These are phyloP conservation scores for Acanthurus lineatus DNA, from an alignment of 2,797 vertebrate genomes.

Conservation along the genomic window DNA sequence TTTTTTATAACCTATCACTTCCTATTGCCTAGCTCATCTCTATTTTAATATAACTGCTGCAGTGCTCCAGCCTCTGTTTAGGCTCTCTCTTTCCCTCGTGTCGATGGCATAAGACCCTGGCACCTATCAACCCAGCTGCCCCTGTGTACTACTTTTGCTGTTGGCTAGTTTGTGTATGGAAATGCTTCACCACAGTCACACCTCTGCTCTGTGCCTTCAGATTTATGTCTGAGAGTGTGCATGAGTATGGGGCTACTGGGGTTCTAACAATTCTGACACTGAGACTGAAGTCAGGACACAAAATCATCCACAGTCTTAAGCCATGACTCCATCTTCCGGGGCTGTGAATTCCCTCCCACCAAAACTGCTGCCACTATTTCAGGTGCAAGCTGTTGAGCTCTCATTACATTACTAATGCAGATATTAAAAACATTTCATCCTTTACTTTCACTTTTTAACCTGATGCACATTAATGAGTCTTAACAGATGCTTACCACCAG, in stretches of 20 bases:
- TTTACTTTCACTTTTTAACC: no score
- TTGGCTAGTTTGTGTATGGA: background rate
- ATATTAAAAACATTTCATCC: no score
- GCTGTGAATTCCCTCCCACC: no score
- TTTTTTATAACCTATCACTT: background rate
- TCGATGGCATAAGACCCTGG: background rate
- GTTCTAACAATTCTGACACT: no score
- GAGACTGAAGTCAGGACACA: no score
- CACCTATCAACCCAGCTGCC: conserved; percentile 10
- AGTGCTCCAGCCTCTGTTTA: conserved; percentile 2
- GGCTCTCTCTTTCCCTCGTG: conserved; percentile 18
- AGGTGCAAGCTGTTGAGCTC: no score
- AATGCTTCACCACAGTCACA: background rate
- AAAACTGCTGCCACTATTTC: no score
- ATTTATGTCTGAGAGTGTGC: background rate
- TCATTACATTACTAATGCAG: no score
- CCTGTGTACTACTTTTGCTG: conserved; percentile 4
- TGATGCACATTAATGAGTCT: no score
- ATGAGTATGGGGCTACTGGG: background rate
- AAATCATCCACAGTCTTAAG: no score
- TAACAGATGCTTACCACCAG: no score
- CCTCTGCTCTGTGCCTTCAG: background rate
- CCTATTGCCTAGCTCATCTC: background rate
- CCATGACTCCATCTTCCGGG: no score
- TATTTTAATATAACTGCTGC: background rate